Evolutionary conservation across 2,113 vertebrate species (phyloP), one percentile per base, ranked within the genome.

Genomic region (Myiozetetes cayanensis): DNA sequence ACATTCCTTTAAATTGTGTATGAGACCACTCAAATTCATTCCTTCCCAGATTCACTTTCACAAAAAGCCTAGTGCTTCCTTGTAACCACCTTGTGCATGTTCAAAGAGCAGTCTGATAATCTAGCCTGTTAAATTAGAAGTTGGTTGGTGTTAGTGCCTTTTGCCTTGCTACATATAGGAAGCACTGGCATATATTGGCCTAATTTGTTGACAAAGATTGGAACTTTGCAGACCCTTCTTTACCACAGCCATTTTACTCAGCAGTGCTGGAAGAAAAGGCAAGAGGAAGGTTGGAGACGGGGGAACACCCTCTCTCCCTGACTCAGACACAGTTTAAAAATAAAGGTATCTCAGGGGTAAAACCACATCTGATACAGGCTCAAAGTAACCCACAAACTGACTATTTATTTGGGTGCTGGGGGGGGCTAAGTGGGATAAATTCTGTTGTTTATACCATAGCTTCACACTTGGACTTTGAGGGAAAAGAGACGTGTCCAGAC

Each of bases 21-120:
- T 13, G n/a, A 58, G 52, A 95, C 76, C 33, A 55, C 30, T 63
- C 11, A 4, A 55, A 73, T 50, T 66, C 55, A 43, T 27, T 90
- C 35, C 46, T 86, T 63, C 79, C 68, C 53, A 52, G 56, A 65
- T 39, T 44, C n/a, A 52, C 44, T 58, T 59, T 71, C 9, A 18
- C 41, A 21, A 85, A 89, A 91, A 89, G n/a, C 12, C 49, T 41
- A 23, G 23, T 74, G 56, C 61, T 67, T 66, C 52, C 62, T n/a
- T 55, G 23, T 24, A 62, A 50, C 27, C 39, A 59, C 15, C 2
- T 6, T 35, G 22, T 30, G 8, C 1, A 0, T 18, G 25, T 25
- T 63, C 49, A 66, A 91, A 77, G 65, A 71, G 9, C 13, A 43
- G 23, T 19, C 6, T 65, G 62, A 83, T 23, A 46, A 72, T 25